Evolutionary conservation across 2,888 invertebrate genomes (phyloP).

Genomic region (Encarsia formosa): DNA sequence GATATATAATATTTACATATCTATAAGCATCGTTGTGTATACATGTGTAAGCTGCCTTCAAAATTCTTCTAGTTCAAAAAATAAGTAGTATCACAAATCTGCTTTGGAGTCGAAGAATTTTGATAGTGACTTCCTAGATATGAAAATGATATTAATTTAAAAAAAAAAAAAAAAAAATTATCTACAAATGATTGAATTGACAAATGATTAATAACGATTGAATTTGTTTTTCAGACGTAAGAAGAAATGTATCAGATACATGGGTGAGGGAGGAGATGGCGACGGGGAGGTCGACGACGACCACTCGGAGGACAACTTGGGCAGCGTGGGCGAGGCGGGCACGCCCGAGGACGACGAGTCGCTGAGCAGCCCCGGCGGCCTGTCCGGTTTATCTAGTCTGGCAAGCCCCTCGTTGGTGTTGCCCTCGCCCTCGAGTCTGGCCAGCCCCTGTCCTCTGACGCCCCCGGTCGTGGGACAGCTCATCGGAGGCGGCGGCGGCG

Average conservation of each 20-base stretch:
- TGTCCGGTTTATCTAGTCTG: slow-evolving; percentile 65
- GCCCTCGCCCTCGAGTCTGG: slow-evolving; percentile 70
- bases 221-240: slow-evolving; percentile 75
- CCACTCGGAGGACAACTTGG: slow-evolving; percentile 66
- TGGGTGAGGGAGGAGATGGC: slow-evolving; percentile 74
- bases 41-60: too few relatives aligned
- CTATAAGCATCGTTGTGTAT: slow-evolving; percentile 6
- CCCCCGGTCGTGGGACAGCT: slow-evolving; percentile 49
- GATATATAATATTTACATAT: slow-evolving; percentile 2
- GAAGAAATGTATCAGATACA: slow-evolving; percentile 94
- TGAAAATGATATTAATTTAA: too few relatives aligned
- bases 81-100: too few relatives aligned
- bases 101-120: too few relatives aligned
- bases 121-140: too few relatives aligned
- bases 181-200: too few relatives aligned
- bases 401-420: slow-evolving; percentile 70
- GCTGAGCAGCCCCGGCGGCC: slow-evolving; percentile 59
- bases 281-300: slow-evolving; percentile 60
- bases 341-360: slow-evolving; percentile 54
- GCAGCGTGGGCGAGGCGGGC: slow-evolving; percentile 70
- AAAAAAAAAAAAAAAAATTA: too few relatives aligned
- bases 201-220: neutral
- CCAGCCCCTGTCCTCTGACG: slow-evolving; percentile 58
- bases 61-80: too few relatives aligned
- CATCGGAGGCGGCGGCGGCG: slow-evolving; percentile 34